Conservation (phyloP, 2,888 invertebrate species). For the Camponotus fellah region DNA sequence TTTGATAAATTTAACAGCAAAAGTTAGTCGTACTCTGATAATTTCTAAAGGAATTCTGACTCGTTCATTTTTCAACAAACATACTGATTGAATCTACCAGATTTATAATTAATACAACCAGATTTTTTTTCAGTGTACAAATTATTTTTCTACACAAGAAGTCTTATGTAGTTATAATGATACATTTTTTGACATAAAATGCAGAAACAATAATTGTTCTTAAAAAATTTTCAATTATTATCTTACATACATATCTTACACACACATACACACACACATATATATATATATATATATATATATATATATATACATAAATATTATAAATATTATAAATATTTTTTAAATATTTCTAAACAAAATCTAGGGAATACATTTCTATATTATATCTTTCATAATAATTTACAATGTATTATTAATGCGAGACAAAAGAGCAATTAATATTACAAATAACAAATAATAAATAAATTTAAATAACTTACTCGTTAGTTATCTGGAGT, state of each 20-base stretch:
- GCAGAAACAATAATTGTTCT: background rate
- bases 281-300: no score
- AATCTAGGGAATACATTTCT: no score
- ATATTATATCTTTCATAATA: background rate
- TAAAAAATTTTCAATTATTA: background rate
- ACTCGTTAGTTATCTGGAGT: background rate
- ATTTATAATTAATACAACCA: no score
- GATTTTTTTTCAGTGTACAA: background rate
- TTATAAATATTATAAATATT: no score
- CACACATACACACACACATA: no score
- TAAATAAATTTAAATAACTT: background rate
- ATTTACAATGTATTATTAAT: background rate
- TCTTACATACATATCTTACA: background rate
- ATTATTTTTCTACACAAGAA: background rate
- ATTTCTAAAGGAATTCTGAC: no score
- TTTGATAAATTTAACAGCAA: no score
- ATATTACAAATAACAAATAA: background rate
- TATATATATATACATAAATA: no score
- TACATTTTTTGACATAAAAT: background rate
- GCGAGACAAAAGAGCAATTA: background rate
- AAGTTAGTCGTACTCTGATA: no score
- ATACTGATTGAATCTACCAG: no score
- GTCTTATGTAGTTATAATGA: background rate
- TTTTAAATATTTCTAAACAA: no score
- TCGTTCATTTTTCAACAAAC: no score